Percentiles rank a stretch among this genome's conserved stretches.
These are phyloP conservation scores for Euwallacea fornicatus DNA, from an alignment of 1,140 invertebrate species.

Conservation along the genomic window DNA sequence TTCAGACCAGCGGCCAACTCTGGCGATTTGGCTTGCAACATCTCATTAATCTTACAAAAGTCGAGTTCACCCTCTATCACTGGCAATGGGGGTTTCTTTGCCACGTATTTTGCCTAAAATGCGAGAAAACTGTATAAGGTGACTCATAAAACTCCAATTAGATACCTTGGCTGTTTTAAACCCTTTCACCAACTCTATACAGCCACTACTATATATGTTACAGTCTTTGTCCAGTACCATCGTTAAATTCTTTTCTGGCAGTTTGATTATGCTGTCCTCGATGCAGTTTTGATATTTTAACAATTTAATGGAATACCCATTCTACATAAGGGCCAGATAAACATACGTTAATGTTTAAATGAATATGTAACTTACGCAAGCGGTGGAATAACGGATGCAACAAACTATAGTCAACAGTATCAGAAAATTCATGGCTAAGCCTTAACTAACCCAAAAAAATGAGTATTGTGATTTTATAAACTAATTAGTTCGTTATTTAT, in stretches of 20 bases:
- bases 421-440: not conserved
- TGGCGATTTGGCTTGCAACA: conserved; percentile 13
- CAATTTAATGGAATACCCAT: conserved; percentile 40
- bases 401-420: not conserved
- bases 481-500: too few species aligned
- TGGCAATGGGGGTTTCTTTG: conserved; percentile 26
- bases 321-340: conserved; percentile 24
- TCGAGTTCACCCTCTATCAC: conserved; percentile 25
- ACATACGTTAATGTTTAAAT: not conserved
- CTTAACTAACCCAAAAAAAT: not conserved
- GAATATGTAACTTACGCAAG: conserved; percentile 9
- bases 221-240: conserved; percentile 40
- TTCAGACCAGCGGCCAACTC: conserved; percentile 10
- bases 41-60: conserved; percentile 4
- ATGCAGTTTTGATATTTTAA: conserved; percentile 37
- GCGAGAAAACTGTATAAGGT: not conserved
- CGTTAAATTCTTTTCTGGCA: conserved; percentile 27
- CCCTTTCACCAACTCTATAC: conserved; percentile 40
- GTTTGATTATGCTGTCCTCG: conserved; percentile 30
- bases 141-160: not conserved
- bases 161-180: conserved; percentile 40
- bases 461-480: not conserved
- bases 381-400: not conserved
- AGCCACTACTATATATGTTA: conserved; percentile 37
- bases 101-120: conserved; percentile 15